phyloP scores from a whole-genome alignment of 1,140 invertebrate genomes.

The Kradibia gibbosae region DNA sequence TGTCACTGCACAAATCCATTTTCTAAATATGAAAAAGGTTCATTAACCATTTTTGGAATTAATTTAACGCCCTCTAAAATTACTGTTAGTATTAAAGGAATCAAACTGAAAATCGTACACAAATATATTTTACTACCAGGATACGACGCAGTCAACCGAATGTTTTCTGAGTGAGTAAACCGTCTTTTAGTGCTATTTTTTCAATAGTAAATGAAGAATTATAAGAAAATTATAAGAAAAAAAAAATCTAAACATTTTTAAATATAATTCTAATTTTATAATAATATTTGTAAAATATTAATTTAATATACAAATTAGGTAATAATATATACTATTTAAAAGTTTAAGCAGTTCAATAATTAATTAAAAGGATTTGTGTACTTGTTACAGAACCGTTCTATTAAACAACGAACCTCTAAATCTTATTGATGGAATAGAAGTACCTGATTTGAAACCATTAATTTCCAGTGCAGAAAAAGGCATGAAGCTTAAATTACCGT shows the following conservation, averaged over 20 bases:
- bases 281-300: too few species aligned
- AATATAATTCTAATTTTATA: neutral
- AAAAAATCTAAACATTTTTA: too few species aligned
- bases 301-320: neutral
- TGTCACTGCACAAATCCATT: conserved; percentile 70
- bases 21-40: conserved; percentile 61
- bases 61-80: conserved; percentile 62
- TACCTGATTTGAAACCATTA: conserved; percentile 70
- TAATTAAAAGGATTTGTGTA: neutral
- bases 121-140: conserved; percentile 64
- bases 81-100: conserved; percentile 55
- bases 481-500: conserved; percentile 70
- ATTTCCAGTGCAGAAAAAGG: conserved; percentile 68
- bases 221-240: too few species aligned
- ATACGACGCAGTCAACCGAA: conserved; percentile 58
- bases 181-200: conserved; percentile 53
- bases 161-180: conserved; percentile 65
- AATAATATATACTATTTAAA: neutral
- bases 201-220: too few species aligned
- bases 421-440: conserved; percentile 68
- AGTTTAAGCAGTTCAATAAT: neutral
- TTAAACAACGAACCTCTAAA: conserved; percentile 70
- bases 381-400: conserved; percentile 67
- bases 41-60: conserved; percentile 68
- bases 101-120: conserved; percentile 61